These are phyloP conservation scores for Coelopa frigida DNA, from an alignment of 1,140 invertebrate species.

Conservation along the genomic window DNA sequence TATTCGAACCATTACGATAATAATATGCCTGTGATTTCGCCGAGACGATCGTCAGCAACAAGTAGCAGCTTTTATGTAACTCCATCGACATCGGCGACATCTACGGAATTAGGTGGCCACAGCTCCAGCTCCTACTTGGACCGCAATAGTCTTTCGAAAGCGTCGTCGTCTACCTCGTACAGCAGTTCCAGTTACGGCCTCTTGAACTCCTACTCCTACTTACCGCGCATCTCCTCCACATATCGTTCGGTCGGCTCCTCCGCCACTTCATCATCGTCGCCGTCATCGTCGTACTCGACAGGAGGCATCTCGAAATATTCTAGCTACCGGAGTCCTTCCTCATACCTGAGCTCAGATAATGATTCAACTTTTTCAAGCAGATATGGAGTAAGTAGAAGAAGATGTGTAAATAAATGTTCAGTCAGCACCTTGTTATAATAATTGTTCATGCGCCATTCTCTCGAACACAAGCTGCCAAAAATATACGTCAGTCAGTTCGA, in stretches of 20 bases:
- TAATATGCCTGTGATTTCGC: slow-evolving; percentile 45
- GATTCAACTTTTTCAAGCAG: slow-evolving; percentile 39
- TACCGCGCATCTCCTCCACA: slow-evolving; percentile 12
- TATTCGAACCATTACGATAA: too few species aligned
- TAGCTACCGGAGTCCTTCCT: slow-evolving; percentile 24
- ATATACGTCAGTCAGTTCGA: neutral
- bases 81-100: slow-evolving; percentile 24
- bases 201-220: slow-evolving; percentile 11
- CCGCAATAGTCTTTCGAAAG: slow-evolving; percentile 36
- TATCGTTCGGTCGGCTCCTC: too few species aligned
- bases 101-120: slow-evolving; percentile 15
- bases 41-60: slow-evolving; percentile 41
- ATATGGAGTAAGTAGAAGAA: slow-evolving; percentile 38
- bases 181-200: slow-evolving; percentile 9
- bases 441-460: neutral
- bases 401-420: too few species aligned
- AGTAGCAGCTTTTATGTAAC: slow-evolving; percentile 41
- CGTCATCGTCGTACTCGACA: slow-evolving; percentile 26
- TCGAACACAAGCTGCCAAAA: neutral
- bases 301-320: slow-evolving; percentile 26
- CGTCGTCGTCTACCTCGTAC: slow-evolving; percentile 11
- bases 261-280: too few species aligned
- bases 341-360: slow-evolving; percentile 32
- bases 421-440: neutral
- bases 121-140: slow-evolving; percentile 23